phyloP scores from a whole-genome alignment of 92 coral and sea anemone species.

The Nematostella vectensis region DNA sequence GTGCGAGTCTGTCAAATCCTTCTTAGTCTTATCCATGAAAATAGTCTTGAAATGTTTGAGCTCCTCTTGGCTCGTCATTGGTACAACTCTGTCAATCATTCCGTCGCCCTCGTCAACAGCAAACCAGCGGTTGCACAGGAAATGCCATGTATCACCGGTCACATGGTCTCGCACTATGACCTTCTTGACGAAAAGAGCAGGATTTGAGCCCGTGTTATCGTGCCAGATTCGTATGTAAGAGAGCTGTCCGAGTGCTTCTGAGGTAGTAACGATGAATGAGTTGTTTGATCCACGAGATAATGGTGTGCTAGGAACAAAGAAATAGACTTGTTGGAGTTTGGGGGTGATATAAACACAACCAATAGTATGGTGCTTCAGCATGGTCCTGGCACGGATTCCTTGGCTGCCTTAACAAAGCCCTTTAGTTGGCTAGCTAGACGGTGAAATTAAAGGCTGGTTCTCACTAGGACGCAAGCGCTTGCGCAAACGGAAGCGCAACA shows the following conservation, averaged over 20 bases:
- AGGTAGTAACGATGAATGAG: slow-evolving; percentile 71
- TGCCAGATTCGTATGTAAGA: slow-evolving; percentile 89
- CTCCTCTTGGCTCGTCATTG: slow-evolving; percentile 64
- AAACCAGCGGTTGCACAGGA: slow-evolving; percentile 88
- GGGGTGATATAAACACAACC: no score
- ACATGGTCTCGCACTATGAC: slow-evolving; percentile 60
- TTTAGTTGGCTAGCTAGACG: no score
- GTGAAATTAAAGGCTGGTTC: no score
- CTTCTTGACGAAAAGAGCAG: slow-evolving; percentile 85
- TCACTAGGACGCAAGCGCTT: no score
- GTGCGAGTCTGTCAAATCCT: slow-evolving; percentile 84
- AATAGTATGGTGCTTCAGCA: no score
- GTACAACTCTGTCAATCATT: slow-evolving; percentile 61
- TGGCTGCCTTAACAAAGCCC: no score
- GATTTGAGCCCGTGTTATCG: slow-evolving; percentile 81
- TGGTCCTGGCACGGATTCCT: no score
- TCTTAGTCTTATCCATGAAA: slow-evolving; percentile 69
- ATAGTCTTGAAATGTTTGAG: slow-evolving; percentile 64
- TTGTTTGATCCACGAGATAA: slow-evolving; percentile 59
- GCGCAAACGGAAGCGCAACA: no score
- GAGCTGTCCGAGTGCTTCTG: slow-evolving; percentile 68
- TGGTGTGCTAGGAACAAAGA: no score
- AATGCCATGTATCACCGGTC: slow-evolving; percentile 48
- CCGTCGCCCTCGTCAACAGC: slow-evolving; percentile 97
- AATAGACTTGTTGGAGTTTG: no score